Evolutionary conservation across 2,888 invertebrate genomes (phyloP), one percentile per base, ranked within the genome.

Genomic region (Glaucopsyche alexis): DNA sequence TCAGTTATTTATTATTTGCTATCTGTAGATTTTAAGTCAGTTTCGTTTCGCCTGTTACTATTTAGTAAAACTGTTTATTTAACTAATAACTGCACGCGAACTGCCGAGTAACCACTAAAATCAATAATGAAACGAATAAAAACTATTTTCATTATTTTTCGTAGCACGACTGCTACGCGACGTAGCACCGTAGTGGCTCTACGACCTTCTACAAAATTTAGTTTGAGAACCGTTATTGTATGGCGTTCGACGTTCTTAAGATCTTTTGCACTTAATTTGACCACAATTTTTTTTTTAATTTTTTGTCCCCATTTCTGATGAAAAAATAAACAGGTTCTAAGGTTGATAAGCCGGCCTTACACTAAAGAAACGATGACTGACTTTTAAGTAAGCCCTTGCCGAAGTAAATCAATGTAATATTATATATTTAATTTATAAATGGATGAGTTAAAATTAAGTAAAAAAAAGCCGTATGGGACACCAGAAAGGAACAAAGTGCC

Each of bases 161-260:
- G 71, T 73, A 73, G 75, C 29, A 45, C 65, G 49, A 64, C 42
- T 19, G 52, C 70, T 71, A 74, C 74, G 74, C 47, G 47, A 6
- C 69, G 74, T 75, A 75, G 75, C 19, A 49, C 64, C 71, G 73
- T 76, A 74, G 74, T n/a, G 42, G n/a, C n/a, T 72, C 75, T 74
- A 74, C 75, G 74, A 49, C 70, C 72, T 72, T 70, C 65, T 74
- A 76, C 74, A 70, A 71, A 71, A 74, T 74, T 72, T 75, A 38
- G 65, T 71, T 74, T 74, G 66, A 74, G 71, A 73, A 73, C 71
- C 14, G 29, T 13, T 60, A 60, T 60, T 60, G 29, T 60, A 60
- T 60, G 14, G 60, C 11, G 60, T 29, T 19, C 19, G 29, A 29
- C 60, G 29, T 60, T 29, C 38, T 60, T 60, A 60, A 29, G 9